A percentile compares a stretch with the other conserved stretches of the same genome.
Conservation (phyloP, 2,888 invertebrate species). For the Ectemnius lituratus region DNA sequence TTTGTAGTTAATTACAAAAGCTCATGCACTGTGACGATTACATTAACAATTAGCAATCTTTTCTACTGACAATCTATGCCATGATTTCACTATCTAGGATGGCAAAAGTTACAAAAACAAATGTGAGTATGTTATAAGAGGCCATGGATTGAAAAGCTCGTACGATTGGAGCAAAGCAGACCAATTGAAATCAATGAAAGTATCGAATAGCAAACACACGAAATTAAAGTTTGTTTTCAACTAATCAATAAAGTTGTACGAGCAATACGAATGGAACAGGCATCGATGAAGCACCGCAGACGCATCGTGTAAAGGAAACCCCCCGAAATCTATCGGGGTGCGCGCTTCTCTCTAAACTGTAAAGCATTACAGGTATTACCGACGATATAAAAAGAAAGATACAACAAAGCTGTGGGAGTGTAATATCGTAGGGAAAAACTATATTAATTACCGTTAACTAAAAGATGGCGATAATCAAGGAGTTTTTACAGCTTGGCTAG, state of each 20-base stretch:
- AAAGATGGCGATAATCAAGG: too few relatives aligned
- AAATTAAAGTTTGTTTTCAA: constrained; percentile 12
- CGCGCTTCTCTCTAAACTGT: too few relatives aligned
- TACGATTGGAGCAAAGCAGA: neutral
- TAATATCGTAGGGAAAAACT: too few relatives aligned
- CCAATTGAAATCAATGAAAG: constrained; percentile 5
- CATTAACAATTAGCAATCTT: neutral
- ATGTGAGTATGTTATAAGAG: neutral
- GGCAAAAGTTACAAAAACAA: neutral
- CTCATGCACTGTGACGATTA: too few relatives aligned
- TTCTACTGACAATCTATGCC: neutral
- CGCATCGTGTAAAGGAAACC: too few relatives aligned
- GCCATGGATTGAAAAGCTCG: neutral
- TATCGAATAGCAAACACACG: constrained; percentile 11
- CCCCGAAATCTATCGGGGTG: too few relatives aligned
- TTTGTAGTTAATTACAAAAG: too few relatives aligned
- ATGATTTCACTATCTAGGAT: neutral
- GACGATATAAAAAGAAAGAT: too few relatives aligned
- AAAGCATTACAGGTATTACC: too few relatives aligned
- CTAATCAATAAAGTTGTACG: constrained; percentile 2
- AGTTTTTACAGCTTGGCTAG: too few relatives aligned
- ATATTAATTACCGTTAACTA: too few relatives aligned
- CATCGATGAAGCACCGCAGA: neutral
- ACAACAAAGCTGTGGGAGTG: too few relatives aligned
- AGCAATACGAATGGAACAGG: neutral